Percentiles rank a stretch among this genome's conserved stretches.
Evolutionary conservation across 1,140 invertebrate genomes (phyloP).

Genomic region (Macrobrachium rosenbergii): DNA sequence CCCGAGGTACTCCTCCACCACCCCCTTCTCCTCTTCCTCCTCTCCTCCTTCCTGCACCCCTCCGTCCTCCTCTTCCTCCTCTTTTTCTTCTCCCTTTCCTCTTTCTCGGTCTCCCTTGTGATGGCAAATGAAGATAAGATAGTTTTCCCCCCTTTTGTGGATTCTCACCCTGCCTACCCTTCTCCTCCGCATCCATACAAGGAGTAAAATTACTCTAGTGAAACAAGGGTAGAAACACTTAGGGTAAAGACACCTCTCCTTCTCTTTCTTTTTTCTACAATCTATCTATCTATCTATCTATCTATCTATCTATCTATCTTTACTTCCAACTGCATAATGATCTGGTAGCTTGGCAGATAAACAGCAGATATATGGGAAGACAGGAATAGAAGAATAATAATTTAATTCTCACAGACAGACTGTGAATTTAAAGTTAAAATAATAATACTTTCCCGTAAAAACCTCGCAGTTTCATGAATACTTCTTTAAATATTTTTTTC

Average conservation of each 20-base stretch:
- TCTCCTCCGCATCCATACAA: too few species aligned
- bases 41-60: background rate
- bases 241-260: background rate
- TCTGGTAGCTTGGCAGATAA: background rate
- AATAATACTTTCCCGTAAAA: too few species aligned
- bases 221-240: background rate
- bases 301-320: background rate
- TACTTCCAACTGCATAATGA: background rate
- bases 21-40: background rate
- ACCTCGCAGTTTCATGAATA: too few species aligned
- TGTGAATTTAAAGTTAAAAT: too few species aligned
- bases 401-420: too few species aligned
- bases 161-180: too few species aligned
- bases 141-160: too few species aligned
- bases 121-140: too few species aligned
- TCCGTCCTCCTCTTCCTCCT: background rate
- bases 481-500: too few species aligned
- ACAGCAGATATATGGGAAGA: too few species aligned
- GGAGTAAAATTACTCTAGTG: too few species aligned
- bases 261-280: background rate
- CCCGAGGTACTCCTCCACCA: background rate
- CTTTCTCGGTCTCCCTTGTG: background rate
- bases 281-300: background rate
- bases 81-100: background rate
- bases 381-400: too few species aligned